Base-by-base conservation (phyloP, 1,140 invertebrate genomes). In the Drosophila chauvacae region DNA sequence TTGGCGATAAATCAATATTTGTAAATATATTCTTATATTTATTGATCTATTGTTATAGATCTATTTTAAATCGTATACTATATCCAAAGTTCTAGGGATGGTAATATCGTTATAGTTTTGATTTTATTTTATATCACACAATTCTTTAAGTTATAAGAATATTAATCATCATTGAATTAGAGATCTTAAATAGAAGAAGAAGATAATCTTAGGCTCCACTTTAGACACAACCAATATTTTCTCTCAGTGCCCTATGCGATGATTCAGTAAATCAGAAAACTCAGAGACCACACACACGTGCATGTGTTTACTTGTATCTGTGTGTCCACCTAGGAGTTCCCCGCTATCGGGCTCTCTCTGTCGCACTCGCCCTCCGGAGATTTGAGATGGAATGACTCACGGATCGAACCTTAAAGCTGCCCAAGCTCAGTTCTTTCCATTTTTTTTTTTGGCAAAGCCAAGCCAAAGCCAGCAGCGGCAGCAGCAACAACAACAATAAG, bases 301-400 rank as follows among this genome's bases (percentile, higher is more conserved):
- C 37, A 39, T 59, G 18, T 66, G 37, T 13, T 35, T 13, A 3
- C 13, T 39, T n/a, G 66, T 44, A 72, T 60, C 66, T 72, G 66
- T 60, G 69, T 72, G 51, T 65, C 71, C 86, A 90, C 39, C 84
- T 81, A 91, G 83, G 80, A 88, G 78, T 83, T 82, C 79, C 81
- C 86, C 73, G 33, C 72, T 18, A 35, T 68, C 55, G 37, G 14
- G 37, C 55, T 35, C 59, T 56, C 65, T 60, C 42, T 51, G 35
- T 56, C 41, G 37, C 80, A 80, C 48, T 72, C 63, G 30, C 53
- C 57, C 64, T 41, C 69, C 26, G 30, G 44, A 72, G 56, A 55
- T 50, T 57, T 37, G 45, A 51, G 58, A 58, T 56, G 59, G 58
- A 66, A 70, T 82, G 79, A 90, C 85, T 73, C 59, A 75, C 63